phyloP scores from a whole-genome alignment of 2,888 invertebrate genomes.

The Ennomos quercinarius region DNA sequence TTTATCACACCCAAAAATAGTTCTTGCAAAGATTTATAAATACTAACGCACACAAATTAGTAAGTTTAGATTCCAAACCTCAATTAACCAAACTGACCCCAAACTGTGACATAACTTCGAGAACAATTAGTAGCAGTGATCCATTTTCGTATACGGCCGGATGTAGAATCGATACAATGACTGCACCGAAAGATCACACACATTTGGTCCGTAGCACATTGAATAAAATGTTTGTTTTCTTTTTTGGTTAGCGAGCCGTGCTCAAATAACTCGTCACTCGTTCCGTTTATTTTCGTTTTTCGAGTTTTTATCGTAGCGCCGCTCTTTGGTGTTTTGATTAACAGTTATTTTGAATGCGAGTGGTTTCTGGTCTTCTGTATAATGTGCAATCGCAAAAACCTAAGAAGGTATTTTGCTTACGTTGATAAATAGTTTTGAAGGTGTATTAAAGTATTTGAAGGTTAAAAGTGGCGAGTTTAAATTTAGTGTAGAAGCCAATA shows the following conservation, averaged over 20 bases:
- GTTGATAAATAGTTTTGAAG: too few species aligned
- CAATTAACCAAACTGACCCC: slow-evolving; percentile 33
- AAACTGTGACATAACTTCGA: slow-evolving; percentile 40
- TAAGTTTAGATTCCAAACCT: slow-evolving; percentile 1
- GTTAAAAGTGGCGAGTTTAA: slow-evolving; percentile 3
- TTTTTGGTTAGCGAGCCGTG: slow-evolving; percentile 14
- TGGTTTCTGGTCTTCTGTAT: too few species aligned
- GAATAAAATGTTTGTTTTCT: slow-evolving; percentile 45
- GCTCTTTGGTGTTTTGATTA: slow-evolving; percentile 20
- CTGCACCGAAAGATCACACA: slow-evolving; percentile 69
- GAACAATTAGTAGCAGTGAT: slow-evolving; percentile 49
- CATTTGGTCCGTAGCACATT: slow-evolving; percentile 55
- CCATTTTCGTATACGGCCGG: slow-evolving; percentile 71
- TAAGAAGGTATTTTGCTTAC: too few species aligned
- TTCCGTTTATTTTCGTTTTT: slow-evolving; percentile 24
- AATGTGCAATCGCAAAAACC: too few species aligned
- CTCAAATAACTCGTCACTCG: slow-evolving; percentile 21
- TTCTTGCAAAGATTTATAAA: too few species aligned
- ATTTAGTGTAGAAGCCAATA: too few species aligned
- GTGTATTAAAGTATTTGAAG: too few species aligned
- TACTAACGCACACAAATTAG: neutral
- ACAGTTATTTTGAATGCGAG: neutral
- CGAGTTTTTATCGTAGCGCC: slow-evolving; percentile 18
- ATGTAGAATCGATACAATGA: slow-evolving; percentile 80
- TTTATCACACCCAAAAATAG: too few species aligned